A percentile compares a stretch with the other conserved stretches of the same genome.
Conservation (phyloP, 2,113 vertebrate species). For the Seriola dumerili region DNA sequence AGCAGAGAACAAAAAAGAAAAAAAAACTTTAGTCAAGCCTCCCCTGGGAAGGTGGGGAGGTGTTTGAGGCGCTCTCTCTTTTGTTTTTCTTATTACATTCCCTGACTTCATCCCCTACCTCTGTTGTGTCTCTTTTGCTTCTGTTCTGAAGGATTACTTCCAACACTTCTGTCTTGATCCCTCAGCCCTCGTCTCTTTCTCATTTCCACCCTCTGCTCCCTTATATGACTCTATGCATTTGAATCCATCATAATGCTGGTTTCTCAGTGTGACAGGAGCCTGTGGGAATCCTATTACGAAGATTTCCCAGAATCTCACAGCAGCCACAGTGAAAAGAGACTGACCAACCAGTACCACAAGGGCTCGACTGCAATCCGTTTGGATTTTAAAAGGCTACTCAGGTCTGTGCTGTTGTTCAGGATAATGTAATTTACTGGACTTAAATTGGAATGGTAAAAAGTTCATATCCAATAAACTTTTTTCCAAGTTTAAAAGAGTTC, state of each 20-base stretch:
- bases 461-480: slow-evolving; percentile 21
- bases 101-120: slow-evolving; percentile 1
- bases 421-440: slow-evolving; percentile 29
- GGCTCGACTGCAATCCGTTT: slow-evolving; percentile 14
- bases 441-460: not conserved
- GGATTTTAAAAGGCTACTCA: not conserved
- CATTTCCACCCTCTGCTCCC: not conserved
- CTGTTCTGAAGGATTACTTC: slow-evolving; percentile 25
- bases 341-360: not conserved
- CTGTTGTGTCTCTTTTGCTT: slow-evolving; percentile 38
- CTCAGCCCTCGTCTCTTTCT: slow-evolving; percentile 14
- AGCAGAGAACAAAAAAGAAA: slow-evolving; percentile 25
- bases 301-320: slow-evolving; percentile 39
- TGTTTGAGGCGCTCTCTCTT: slow-evolving; percentile 36
- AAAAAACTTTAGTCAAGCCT: slow-evolving; percentile 16
- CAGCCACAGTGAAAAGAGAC: slow-evolving; percentile 9
- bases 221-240: slow-evolving; percentile 30
- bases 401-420: slow-evolving; percentile 1
- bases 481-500: slow-evolving; percentile 2
- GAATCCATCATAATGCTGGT: slow-evolving; percentile 38
- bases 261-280: slow-evolving; percentile 34
- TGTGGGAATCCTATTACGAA: slow-evolving; percentile 27
- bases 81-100: slow-evolving; percentile 32
- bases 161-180: slow-evolving; percentile 36
- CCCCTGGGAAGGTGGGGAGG: slow-evolving; percentile 11